A percentile compares a stretch with the other conserved stretches of the same genome.
phyloP scores from a whole-genome alignment of 1,140 invertebrate genomes.

The Macrobrachium nipponense region DNA sequence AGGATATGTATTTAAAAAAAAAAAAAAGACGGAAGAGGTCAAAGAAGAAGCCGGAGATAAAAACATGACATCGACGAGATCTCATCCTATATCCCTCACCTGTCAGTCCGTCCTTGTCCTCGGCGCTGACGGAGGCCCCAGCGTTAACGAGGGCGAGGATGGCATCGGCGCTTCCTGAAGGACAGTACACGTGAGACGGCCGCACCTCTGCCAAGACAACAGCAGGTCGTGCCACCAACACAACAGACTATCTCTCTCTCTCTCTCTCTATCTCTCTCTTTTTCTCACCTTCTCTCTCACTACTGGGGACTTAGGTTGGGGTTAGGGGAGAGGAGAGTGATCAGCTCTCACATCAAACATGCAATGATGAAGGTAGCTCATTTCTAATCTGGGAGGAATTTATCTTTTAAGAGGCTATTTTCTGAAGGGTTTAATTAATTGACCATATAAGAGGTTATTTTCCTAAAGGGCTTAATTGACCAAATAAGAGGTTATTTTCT shows the following conservation, averaged over 20 bases:
- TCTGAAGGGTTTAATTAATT: too few species aligned
- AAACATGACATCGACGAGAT: too few species aligned
- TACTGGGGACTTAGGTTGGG: too few species aligned
- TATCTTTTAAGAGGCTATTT: too few species aligned
- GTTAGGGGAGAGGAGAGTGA: too few species aligned
- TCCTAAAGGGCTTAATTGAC: too few species aligned
- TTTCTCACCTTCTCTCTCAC: background rate
- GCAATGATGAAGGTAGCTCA: too few species aligned
- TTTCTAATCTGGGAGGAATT: too few species aligned
- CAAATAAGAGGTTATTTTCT: too few species aligned
- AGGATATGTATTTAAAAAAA: background rate
- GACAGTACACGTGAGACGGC: slow-evolving; percentile 65
- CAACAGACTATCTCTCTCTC: slow-evolving; percentile 10
- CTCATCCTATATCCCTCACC: slow-evolving; percentile 40
- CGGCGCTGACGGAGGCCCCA: slow-evolving; percentile 59
- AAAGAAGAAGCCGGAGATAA: background rate
- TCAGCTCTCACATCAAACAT: too few species aligned
- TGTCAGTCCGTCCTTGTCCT: slow-evolving; percentile 64
- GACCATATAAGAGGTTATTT: too few species aligned
- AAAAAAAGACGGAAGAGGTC: background rate
- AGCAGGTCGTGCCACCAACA: slow-evolving; percentile 47
- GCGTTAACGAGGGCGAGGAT: slow-evolving; percentile 64
- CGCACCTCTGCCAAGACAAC: slow-evolving; percentile 64
- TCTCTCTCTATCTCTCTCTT: background rate
- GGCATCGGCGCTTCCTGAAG: slow-evolving; percentile 64